phyloP scores from a whole-genome alignment of 2,113 vertebrate genomes.

The Sterna hirundo region DNA sequence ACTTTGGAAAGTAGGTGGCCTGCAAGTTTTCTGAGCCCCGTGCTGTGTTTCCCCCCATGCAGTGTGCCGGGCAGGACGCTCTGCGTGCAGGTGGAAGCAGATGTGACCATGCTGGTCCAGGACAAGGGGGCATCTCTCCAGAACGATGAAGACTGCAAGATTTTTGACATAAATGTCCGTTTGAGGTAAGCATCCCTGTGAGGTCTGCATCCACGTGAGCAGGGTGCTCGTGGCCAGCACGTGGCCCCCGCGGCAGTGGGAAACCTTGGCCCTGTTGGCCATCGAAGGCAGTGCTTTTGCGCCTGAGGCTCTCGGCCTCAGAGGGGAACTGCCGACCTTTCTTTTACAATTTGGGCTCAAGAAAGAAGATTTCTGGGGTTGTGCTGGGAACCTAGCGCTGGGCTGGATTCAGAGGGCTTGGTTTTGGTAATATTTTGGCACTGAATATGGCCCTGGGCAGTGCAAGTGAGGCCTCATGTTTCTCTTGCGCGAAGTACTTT shows the following conservation, averaged over 20 bases:
- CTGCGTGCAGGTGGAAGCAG: conserved; percentile 45
- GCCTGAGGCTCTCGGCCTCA: accelerated
- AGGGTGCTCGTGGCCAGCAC: accelerated
- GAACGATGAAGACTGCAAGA: conserved; percentile 24
- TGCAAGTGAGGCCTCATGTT: accelerated
- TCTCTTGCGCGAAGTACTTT: background rate
- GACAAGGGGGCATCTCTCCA: background rate
- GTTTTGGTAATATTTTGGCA: background rate
- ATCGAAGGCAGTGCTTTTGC: accelerated
- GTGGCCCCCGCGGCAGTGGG: background rate
- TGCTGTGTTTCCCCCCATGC: background rate
- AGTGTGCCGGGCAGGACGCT: background rate
- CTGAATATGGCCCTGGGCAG: background rate
- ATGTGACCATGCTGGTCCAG: conserved; percentile 6
- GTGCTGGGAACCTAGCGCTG: accelerated
- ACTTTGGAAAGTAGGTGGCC: background rate
- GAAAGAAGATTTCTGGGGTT: background rate
- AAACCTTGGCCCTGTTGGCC: background rate
- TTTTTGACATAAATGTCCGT: background rate
- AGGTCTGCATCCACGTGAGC: accelerated
- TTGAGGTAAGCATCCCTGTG: conserved; percentile 13
- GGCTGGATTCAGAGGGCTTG: too few species aligned
- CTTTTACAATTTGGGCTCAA: background rate
- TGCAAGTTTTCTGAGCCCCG: background rate
- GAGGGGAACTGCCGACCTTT: background rate